Percentiles rank a stretch among this genome's conserved stretches.
Evolutionary conservation across 2,113 vertebrate species (phyloP).

Genomic region (Spizaetus ornatus): DNA sequence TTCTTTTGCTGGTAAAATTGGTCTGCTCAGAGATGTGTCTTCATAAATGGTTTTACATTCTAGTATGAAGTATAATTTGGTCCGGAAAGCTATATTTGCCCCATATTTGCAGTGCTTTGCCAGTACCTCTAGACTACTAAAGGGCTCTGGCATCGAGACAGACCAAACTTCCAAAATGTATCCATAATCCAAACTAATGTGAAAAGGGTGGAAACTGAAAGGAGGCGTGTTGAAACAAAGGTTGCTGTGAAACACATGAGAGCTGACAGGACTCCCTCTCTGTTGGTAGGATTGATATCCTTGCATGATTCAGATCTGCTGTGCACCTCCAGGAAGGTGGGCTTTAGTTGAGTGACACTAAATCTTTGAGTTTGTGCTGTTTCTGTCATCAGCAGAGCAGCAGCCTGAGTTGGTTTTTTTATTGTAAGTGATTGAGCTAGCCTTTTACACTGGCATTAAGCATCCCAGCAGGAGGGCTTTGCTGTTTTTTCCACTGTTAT

Average conservation of each 20-base stretch:
- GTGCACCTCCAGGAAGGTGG: neutral
- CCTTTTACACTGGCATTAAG: neutral
- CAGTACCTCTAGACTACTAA: neutral
- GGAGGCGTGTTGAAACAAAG: neutral
- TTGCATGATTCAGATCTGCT: neutral
- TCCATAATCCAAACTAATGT: neutral
- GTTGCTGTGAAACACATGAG: neutral
- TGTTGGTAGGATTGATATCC: neutral
- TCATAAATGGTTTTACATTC: neutral
- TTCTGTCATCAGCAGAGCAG: neutral
- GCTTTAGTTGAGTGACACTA: neutral
- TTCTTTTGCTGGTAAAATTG: neutral
- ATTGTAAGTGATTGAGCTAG: neutral
- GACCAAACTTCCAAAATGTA: neutral
- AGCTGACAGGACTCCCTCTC: neutral
- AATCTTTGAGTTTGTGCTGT: neutral
- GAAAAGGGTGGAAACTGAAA: neutral
- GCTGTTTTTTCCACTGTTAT: neutral
- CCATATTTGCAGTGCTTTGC: neutral
- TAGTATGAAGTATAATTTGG: neutral
- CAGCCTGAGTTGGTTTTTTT: neutral
- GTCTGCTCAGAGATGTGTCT: neutral
- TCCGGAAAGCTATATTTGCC: neutral
- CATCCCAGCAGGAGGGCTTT: neutral
- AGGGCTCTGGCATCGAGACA: neutral